phyloP scores from a whole-genome alignment of 2,797 vertebrate genomes.

The Synanceia verrucosa region DNA sequence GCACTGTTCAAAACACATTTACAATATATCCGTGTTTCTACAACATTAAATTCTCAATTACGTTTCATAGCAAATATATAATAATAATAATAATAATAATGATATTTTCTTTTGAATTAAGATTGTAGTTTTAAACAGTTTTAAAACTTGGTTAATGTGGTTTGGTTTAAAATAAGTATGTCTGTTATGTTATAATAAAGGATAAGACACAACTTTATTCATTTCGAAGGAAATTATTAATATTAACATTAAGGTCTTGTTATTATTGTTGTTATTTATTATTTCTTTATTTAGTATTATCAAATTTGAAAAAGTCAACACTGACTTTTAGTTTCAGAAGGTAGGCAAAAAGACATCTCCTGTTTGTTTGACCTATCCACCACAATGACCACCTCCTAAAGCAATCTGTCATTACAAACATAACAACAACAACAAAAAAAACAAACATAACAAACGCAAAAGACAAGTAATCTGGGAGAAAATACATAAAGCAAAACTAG shows the following conservation, averaged over 20 bases:
- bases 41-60: too few relatives aligned
- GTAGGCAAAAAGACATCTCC: fast-evolving
- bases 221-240: too few relatives aligned
- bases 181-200: background rate
- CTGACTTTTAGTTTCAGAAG: background rate
- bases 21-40: background rate
- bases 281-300: too few relatives aligned
- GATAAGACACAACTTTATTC: too few relatives aligned
- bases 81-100: too few relatives aligned
- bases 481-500: too few relatives aligned
- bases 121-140: background rate
- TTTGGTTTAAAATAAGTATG: background rate
- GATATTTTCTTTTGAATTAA: background rate
- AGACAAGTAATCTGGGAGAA: too few relatives aligned
- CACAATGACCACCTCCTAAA: background rate
- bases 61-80: background rate
- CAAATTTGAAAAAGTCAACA: fast-evolving
- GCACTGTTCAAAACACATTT: background rate
- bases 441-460: too few relatives aligned
- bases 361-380: background rate
- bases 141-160: background rate
- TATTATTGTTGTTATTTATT: too few relatives aligned
- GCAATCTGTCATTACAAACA: background rate
- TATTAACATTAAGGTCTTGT: too few relatives aligned
- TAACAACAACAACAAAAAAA: too few relatives aligned